A percentile compares a stretch with the other conserved stretches of the same genome.
These are phyloP conservation scores for Cephus cinctus DNA, from an alignment of 1,140 invertebrate genomes.

Conservation along the genomic window DNA sequence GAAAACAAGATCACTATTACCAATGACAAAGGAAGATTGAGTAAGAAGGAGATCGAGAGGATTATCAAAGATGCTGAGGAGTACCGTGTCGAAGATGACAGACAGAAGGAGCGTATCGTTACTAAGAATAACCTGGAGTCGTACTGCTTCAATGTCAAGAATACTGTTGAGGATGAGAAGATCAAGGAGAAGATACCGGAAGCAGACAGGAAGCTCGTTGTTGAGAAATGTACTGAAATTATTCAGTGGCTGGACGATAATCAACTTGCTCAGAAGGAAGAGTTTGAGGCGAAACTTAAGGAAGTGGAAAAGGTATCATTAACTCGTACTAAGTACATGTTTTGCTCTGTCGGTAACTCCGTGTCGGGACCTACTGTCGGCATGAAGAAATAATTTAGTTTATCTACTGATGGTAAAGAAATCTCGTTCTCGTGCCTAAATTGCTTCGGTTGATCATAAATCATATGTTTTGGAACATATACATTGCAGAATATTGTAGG, in stretches of 20 bases:
- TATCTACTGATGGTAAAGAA: too few relatives aligned
- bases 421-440: too few relatives aligned
- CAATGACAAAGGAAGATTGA: conserved; percentile 76
- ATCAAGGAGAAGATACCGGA: conserved; percentile 39
- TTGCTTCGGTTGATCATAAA: too few relatives aligned
- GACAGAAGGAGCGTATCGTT: conserved; percentile 62
- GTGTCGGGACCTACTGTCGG: neutral
- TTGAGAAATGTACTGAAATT: conserved; percentile 43
- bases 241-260: conserved; percentile 57
- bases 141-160: conserved; percentile 70
- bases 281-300: conserved; percentile 71
- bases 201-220: conserved; percentile 31
- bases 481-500: too few relatives aligned
- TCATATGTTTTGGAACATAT: too few relatives aligned
- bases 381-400: neutral
- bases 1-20: conserved; percentile 78
- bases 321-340: too few relatives aligned
- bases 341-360: conserved; percentile 28
- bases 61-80: conserved; percentile 68
- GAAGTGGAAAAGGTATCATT: conserved; percentile 66
- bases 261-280: conserved; percentile 70
- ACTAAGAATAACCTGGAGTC: conserved; percentile 62
- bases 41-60: conserved; percentile 75
- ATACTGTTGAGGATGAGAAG: conserved; percentile 40
- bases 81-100: conserved; percentile 66